These are phyloP conservation scores for Andrena chrysosceles DNA, from an alignment of 2,888 invertebrate genomes.

Conservation along the genomic window DNA sequence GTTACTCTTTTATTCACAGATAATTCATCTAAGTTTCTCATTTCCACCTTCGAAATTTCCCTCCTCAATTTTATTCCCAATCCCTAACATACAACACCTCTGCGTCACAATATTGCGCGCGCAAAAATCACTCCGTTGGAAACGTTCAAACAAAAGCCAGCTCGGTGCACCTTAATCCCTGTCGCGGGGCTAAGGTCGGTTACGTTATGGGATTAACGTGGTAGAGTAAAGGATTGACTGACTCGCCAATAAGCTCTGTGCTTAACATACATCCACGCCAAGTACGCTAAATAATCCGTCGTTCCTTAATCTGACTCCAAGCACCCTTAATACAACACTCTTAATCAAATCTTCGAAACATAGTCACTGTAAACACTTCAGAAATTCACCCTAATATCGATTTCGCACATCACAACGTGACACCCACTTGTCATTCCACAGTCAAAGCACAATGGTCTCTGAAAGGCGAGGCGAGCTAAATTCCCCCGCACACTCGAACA, in stretches of 20 bases:
- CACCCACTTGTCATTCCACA: no score
- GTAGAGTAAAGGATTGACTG: not conserved
- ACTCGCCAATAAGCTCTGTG: not conserved
- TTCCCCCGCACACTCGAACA: no score
- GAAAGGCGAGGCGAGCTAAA: no score
- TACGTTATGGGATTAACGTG: slow-evolving; percentile 10
- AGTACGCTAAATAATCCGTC: not conserved
- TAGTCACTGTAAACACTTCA: no score
- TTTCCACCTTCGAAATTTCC: not conserved
- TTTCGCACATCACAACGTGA: no score
- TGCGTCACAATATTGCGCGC: not conserved
- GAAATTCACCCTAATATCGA: no score
- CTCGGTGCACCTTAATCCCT: not conserved
- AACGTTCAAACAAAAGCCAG: not conserved
- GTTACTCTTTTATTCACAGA: no score
- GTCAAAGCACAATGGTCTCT: no score
- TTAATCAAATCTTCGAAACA: no score
- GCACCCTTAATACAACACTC: not conserved
- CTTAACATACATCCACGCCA: not conserved
- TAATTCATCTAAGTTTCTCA: no score
- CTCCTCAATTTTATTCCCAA: not conserved
- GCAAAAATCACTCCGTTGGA: not conserved
- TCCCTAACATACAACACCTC: not conserved
- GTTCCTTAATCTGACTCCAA: not conserved
- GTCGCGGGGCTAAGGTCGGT: slow-evolving; percentile 2